Evolutionary conservation across 64 coral and sea anemone species (phyloP).

Genomic region (Catalaphyllia jardinei): DNA sequence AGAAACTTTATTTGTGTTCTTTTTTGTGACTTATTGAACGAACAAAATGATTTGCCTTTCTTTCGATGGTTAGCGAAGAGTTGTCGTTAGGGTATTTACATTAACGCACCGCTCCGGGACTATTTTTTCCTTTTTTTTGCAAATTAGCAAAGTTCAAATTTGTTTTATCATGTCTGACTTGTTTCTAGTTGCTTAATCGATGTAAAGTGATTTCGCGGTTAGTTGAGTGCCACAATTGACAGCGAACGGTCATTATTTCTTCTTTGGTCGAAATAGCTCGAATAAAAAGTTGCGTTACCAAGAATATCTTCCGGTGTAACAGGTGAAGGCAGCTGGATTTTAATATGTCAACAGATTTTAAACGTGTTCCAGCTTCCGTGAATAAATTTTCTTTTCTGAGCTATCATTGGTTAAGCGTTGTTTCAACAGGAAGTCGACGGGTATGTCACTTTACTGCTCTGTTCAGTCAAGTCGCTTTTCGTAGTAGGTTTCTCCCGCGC

Average conservation of each 20-base stretch:
- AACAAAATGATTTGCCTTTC: too few relatives aligned
- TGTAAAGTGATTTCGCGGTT: too few relatives aligned
- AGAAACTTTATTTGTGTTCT: too few relatives aligned
- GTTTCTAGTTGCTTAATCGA: too few relatives aligned
- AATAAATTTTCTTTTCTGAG: conserved; percentile 20
- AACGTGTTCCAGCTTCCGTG: neutral
- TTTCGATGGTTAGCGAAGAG: too few relatives aligned
- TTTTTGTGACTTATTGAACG: too few relatives aligned
- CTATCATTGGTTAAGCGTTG: neutral
- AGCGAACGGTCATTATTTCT: neutral
- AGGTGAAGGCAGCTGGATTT: conserved; percentile 34
- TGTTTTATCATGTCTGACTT: too few relatives aligned
- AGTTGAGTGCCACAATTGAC: too few relatives aligned
- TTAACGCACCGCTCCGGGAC: too few relatives aligned
- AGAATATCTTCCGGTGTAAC: neutral
- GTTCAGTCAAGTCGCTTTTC: neutral
- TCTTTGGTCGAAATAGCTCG: neutral
- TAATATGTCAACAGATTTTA: neutral
- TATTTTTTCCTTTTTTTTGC: too few relatives aligned
- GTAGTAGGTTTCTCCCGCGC: neutral
- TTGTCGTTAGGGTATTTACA: too few relatives aligned
- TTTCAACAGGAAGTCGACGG: conserved; percentile 7
- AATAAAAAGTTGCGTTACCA: neutral
- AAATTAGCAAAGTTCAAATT: too few relatives aligned
- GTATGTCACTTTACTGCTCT: neutral